A percentile compares a stretch with the other conserved stretches of the same genome.
These are phyloP conservation scores for Gnathonemus longibarbis DNA, from an alignment of 2,113 vertebrate species.

Conservation along the genomic window DNA sequence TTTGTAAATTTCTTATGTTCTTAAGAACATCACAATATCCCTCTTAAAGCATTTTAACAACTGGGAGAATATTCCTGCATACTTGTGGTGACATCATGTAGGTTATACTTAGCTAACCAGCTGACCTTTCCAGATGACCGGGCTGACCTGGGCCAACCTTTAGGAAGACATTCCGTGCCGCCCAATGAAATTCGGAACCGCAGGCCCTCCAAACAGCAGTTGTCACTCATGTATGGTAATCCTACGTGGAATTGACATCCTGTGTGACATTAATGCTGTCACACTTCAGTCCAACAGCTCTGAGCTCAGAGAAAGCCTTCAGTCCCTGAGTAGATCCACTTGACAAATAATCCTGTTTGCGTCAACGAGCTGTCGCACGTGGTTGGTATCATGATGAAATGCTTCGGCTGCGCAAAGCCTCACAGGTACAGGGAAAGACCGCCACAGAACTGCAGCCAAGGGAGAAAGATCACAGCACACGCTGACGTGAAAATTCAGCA, in stretches of 20 bases:
- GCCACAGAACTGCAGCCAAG: neutral
- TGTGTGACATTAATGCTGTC: neutral
- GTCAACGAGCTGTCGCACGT: neutral
- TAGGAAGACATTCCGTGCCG: neutral
- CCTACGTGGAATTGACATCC: neutral
- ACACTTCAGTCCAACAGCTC: neutral
- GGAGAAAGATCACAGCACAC: neutral
- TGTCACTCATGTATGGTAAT: neutral
- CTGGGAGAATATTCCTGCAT: neutral
- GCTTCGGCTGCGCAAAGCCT: neutral
- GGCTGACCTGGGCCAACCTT: neutral
- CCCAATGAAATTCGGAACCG: neutral
- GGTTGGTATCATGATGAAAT: neutral
- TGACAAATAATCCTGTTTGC: neutral
- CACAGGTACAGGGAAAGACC: neutral
- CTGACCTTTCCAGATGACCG: neutral
- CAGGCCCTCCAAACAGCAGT: neutral
- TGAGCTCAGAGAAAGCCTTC: neutral
- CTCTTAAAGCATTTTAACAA: neutral
- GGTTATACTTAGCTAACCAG: neutral
- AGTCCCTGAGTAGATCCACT: neutral
- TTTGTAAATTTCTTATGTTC: too few relatives aligned
- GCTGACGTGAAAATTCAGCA: slow-evolving; percentile 17
- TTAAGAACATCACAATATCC: neutral
- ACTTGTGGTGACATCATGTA: neutral